Conservation (phyloP, 2,888 invertebrate species). For the Anthophora plumipes region DNA sequence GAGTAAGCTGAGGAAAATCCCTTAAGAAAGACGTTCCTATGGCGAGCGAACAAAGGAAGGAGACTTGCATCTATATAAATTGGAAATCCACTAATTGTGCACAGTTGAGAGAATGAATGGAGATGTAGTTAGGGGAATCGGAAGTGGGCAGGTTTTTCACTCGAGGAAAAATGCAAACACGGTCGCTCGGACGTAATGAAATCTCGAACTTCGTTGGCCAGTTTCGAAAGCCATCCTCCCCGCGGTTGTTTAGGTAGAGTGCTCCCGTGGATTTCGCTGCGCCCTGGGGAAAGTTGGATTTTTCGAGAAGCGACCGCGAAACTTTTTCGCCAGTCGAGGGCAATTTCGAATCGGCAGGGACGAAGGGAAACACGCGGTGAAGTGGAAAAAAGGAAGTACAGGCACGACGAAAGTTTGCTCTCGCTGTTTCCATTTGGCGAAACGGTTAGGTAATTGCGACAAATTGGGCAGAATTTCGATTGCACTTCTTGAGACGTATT, state of each 20-base stretch:
- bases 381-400: conserved; percentile 29
- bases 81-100: conserved; percentile 29
- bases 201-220: conserved; percentile 19
- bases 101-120: neutral
- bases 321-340: neutral
- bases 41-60: neutral
- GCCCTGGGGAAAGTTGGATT: neutral
- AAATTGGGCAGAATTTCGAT: too few species aligned
- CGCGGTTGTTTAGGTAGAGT: neutral
- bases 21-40: neutral
- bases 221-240: neutral
- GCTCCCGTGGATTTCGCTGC: conserved; percentile 13
- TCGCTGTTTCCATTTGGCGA: neutral
- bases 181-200: conserved; percentile 21
- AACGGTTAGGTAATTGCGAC: conserved; percentile 1
- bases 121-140: neutral
- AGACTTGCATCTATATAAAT: neutral
- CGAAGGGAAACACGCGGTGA: conserved; percentile 2
- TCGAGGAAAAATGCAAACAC: conserved; percentile 15
- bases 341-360: neutral
- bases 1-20: neutral
- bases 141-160: neutral
- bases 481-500: too few species aligned
- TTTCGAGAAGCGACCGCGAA: conserved; percentile 4
- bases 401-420: neutral